Percentiles rank a stretch among this genome's conserved stretches.
phyloP scores from a whole-genome alignment of 2,888 invertebrate genomes.

The Tridacna gigas region DNA sequence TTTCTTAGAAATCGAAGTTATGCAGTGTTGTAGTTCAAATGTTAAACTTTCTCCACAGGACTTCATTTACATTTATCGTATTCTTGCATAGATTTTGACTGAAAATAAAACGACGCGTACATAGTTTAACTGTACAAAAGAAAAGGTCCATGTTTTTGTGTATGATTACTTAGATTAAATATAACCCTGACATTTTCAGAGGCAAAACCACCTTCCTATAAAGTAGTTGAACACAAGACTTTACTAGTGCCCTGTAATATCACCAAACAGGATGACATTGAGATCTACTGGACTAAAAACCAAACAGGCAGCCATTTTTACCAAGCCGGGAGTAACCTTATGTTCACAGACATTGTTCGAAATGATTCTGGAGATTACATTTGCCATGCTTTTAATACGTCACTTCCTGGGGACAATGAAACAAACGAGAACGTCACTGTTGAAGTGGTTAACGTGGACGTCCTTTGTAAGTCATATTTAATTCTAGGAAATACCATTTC shows the following conservation, averaged over 20 bases:
- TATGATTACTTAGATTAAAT: no score
- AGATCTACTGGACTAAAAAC: constrained; percentile 18
- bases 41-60: no score
- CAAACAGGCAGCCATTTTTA: constrained; percentile 1
- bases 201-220: neutral
- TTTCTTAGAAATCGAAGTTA: no score
- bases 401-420: constrained; percentile 9
- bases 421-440: constrained; percentile 7
- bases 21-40: no score
- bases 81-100: no score
- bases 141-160: no score
- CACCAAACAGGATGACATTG: neutral
- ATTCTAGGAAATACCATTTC: no score
- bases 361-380: constrained; percentile 16
- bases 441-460: constrained; percentile 12
- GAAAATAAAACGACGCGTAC: no score
- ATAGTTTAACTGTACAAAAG: no score
- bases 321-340: constrained; percentile 26
- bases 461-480: neutral
- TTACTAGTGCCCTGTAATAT: constrained; percentile 11
- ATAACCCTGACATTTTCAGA: no score
- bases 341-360: constrained; percentile 9
- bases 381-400: constrained; percentile 21
- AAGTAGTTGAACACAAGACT: constrained; percentile 14
- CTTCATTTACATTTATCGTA: no score